Evolutionary conservation across 2,888 invertebrate genomes (phyloP), one percentile per base, ranked within the genome.

Genomic region (Brenthis daphne): DNA sequence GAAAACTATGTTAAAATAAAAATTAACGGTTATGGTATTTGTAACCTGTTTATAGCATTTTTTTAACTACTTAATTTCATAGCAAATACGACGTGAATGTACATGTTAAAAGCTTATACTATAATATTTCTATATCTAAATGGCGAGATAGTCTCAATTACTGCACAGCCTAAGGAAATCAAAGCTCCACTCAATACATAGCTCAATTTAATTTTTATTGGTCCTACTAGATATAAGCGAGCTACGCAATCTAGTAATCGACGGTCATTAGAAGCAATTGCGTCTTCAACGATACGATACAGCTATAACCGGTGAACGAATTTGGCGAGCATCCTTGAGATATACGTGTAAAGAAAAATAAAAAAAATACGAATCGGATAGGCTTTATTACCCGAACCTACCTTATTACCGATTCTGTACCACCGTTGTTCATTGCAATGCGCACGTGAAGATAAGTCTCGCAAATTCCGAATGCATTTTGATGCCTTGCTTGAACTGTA

Each of bases 381-480:
- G n/a, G n/a, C n/a, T n/a, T n/a, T n/a, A n/a, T n/a, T n/a, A n/a
- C n/a, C n/a, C n/a, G n/a, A n/a, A n/a, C n/a, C n/a, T n/a, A n/a
- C n/a, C n/a, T n/a, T n/a, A 84, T 81, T 82, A 79, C 74, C 75
- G 70, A 72, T 78, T 77, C 73, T 77, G 75, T 74, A 75, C 74
- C 77, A 77, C 79, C 79, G 80, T 83, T 83, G 81, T 77, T 82
- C 77, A 79, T 80, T 78, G 80, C 73, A 72, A 73, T 75, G 76
- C 76, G 61, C 67, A 55, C 54, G 67, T 64, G 64, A 58, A 64
- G 60, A 70, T 70, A 64, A 20, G 54, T 54, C 37, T 43, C 43
- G 53, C 12, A 13, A 57, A 29, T 43, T 56, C 33, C 6, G 47
- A 51, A 54, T 54, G 60, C 43, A 29, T 60, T 60, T 54, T 47